Base-by-base conservation (phyloP, 2,797 vertebrate species). In the Hydrolagus colliei region DNA sequence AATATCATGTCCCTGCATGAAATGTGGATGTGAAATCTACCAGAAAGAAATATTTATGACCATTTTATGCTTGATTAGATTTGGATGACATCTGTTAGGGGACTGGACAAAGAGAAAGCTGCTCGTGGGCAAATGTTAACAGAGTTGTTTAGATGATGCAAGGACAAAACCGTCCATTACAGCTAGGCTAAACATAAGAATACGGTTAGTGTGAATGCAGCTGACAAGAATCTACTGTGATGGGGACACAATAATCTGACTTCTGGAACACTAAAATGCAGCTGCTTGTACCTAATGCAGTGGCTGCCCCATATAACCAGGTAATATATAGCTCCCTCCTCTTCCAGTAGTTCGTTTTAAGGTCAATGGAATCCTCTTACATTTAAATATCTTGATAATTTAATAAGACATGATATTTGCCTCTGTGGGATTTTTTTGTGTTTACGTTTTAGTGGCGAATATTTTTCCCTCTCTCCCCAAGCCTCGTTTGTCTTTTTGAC, bases 21-120 rank as follows among this genome's bases (percentile, higher is more conserved):
- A 96, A 97, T 96, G 95, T 88, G 95, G 96, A 97, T 97, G 96
- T 97, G 96, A 97, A 98, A 96, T 97, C 96, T 97, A 96, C 95
- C 96, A 97, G 96, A 97, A 97, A 98, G 95, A 97, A 98, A 97
- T 98, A 97, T 97, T 98, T 97, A 96, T 96, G 96, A 95, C 95
- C 94, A 95, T 98, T 98, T 98, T 96, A 96, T 97, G 96, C 96
- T 97, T 97, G 96, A 98, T 97, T 98, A 96, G 94, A 96, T 95
- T 95, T 96, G 95, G 96, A 96, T 97, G 96, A 96, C 95, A 96
- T 96, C 95, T 95, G 94, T 95, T 94, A 94, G 94, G 94, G 91
- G 94, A 95, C 95, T 95, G 95, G 96, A 97, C 96, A 96, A 95
- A 96, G 95, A 93, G 93, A 93, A 92, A 93, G 92, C 88, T 72